A percentile compares a stretch with the other conserved stretches of the same genome.
Evolutionary conservation across 2,113 vertebrate genomes (phyloP).

Genomic region (Tretioscincus oriximinensis): DNA sequence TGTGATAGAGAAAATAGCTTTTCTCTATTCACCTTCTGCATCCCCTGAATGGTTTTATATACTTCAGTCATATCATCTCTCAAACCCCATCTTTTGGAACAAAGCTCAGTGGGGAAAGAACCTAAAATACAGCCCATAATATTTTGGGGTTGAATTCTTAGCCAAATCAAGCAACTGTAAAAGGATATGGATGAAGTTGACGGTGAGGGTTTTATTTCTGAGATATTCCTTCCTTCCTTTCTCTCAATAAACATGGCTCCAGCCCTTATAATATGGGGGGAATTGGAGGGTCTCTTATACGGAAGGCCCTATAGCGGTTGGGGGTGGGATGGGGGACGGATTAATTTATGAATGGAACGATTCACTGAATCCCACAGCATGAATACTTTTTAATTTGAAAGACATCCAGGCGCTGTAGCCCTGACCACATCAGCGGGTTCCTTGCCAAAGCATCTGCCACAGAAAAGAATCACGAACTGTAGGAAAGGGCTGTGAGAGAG

Average conservation of each 20-base stretch:
- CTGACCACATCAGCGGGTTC: constrained; percentile 46
- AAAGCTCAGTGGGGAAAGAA: too few relatives aligned
- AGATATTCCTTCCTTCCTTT: background rate
- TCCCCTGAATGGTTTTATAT: too few relatives aligned
- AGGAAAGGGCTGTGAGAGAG: constrained; percentile 32
- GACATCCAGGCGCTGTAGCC: constrained; percentile 32
- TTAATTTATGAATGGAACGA: constrained; percentile 66
- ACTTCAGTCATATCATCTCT: background rate
- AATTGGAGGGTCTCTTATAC: constrained; percentile 29
- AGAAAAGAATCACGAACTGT: background rate
- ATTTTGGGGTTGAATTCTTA: too few relatives aligned
- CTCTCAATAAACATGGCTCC: constrained; percentile 23
- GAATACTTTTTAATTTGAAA: constrained; percentile 46
- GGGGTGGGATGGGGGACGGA: constrained; percentile 10
- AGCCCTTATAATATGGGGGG: background rate
- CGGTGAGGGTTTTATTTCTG: too few relatives aligned
- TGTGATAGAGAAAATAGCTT: too few relatives aligned
- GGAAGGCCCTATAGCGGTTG: background rate
- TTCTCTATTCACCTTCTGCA: background rate
- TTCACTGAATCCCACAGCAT: constrained; percentile 64
- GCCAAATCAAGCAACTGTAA: too few relatives aligned
- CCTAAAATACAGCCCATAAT: too few relatives aligned
- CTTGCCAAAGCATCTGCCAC: constrained; percentile 55
- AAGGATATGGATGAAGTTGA: background rate
- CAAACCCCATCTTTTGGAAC: too few relatives aligned